These are phyloP conservation scores for Geopemphigus sp. DNA, from an alignment of 1,140 invertebrate genomes.

Conservation along the genomic window DNA sequence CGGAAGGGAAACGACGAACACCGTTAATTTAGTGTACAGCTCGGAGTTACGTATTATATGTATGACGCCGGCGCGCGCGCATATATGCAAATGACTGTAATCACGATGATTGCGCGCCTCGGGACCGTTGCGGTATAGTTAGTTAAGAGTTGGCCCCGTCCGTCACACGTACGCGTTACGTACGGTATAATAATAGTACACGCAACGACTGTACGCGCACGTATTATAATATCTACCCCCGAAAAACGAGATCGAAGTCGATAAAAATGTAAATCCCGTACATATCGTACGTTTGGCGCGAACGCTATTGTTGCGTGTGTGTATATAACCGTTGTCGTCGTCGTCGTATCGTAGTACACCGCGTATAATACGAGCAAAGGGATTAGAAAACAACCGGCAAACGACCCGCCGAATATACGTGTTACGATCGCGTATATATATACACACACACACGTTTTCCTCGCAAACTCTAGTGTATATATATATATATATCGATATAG, in stretches of 20 bases:
- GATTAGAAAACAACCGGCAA: not conserved
- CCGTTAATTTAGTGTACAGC: constrained; percentile 37
- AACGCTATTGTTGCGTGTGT: not conserved
- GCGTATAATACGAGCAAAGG: not conserved
- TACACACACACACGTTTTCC: not conserved
- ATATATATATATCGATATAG: not conserved
- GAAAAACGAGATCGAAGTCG: constrained; percentile 27
- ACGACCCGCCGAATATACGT: not conserved
- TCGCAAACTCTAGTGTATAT: not conserved
- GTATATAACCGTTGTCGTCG: not conserved
- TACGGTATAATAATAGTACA: too few relatives aligned
- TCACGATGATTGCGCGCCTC: constrained; percentile 46
- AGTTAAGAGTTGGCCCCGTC: too few relatives aligned
- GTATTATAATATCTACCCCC: constrained; percentile 34
- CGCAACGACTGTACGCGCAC: too few relatives aligned
- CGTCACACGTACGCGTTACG: not conserved
- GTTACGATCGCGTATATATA: not conserved
- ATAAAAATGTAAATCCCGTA: constrained; percentile 39
- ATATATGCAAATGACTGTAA: constrained; percentile 47
- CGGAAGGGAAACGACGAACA: constrained; percentile 45
- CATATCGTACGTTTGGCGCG: not conserved
- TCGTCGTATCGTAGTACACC: too few relatives aligned
- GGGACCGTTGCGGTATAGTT: constrained; percentile 10
- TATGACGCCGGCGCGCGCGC: too few relatives aligned
- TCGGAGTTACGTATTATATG: constrained; percentile 12